These are phyloP conservation scores for Heterotis niloticus DNA, from an alignment of 2,113 vertebrate genomes.

Conservation along the genomic window DNA sequence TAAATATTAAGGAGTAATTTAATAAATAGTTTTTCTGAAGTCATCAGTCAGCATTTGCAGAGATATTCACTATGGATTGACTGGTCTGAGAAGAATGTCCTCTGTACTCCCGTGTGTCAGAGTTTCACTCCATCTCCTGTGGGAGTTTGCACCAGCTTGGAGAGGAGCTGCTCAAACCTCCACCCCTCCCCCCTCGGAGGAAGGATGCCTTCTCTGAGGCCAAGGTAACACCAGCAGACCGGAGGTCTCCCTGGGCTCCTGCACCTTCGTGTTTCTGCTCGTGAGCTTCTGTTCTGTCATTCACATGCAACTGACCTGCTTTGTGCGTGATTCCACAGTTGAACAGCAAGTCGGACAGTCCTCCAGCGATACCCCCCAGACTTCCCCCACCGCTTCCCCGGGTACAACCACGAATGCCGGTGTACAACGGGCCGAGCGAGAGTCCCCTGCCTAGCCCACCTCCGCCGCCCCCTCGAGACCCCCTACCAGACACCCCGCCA, in stretches of 20 bases:
- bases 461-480: constrained; percentile 68
- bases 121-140: constrained; percentile 83
- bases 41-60: no score
- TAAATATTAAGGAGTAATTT: no score
- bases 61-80: not conserved
- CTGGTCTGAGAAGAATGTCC: not conserved
- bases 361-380: constrained; percentile 89
- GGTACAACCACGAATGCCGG: constrained; percentile 69
- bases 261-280: not conserved
- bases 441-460: constrained; percentile 84
- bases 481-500: constrained; percentile 71
- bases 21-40: not conserved
- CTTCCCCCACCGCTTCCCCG: constrained; percentile 80
- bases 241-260: not conserved
- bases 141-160: constrained; percentile 82
- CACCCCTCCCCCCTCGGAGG: constrained; percentile 88
- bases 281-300: not conserved
- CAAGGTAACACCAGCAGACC: constrained; percentile 55
- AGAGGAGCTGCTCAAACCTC: constrained; percentile 82
- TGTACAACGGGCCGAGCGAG: constrained; percentile 56
- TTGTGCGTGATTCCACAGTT: constrained; percentile 54
- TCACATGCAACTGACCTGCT: not conserved
- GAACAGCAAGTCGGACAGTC: constrained; percentile 71
- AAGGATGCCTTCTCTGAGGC: constrained; percentile 78
- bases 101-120: constrained; percentile 51